These are phyloP conservation scores for Octopus sinensis DNA, from an alignment of 1,140 invertebrate species.

Conservation along the genomic window DNA sequence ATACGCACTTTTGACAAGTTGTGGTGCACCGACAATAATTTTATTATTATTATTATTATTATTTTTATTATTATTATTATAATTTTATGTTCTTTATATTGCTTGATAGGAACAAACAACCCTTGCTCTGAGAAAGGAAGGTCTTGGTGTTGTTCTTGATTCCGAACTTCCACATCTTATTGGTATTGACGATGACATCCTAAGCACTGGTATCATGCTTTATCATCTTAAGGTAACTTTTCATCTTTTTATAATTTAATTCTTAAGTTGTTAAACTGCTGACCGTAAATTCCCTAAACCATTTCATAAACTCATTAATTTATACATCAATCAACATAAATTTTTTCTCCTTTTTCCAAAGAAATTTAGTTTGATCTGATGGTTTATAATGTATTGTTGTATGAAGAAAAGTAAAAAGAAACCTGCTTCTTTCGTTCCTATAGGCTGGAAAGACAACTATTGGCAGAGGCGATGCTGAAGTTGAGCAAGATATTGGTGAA, in stretches of 20 bases:
- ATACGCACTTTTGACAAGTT: too few species aligned
- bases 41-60: too few species aligned
- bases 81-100: constrained; percentile 13
- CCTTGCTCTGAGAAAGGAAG: constrained; percentile 72
- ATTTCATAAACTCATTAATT: background rate
- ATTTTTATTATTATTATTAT: too few species aligned
- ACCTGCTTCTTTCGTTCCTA: constrained; percentile 18
- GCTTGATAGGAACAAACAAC: constrained; percentile 74
- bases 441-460: constrained; percentile 61
- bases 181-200: constrained; percentile 75
- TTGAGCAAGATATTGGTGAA: constrained; percentile 69
- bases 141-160: constrained; percentile 79
- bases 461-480: constrained; percentile 69
- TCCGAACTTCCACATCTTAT: constrained; percentile 88
- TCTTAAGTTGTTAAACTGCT: background rate
- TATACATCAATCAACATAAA: background rate
- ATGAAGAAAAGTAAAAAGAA: too few species aligned
- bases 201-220: constrained; percentile 84
- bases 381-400: too few species aligned
- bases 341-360: too few species aligned
- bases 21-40: too few species aligned
- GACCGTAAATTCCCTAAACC: background rate
- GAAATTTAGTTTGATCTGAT: too few species aligned
- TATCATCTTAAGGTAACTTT: constrained; percentile 77
- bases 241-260: background rate